A percentile compares a stretch with the other conserved stretches of the same genome.
These are phyloP conservation scores for Drosophila kanekoi DNA, from an alignment of 2,888 invertebrate species.

Conservation along the genomic window DNA sequence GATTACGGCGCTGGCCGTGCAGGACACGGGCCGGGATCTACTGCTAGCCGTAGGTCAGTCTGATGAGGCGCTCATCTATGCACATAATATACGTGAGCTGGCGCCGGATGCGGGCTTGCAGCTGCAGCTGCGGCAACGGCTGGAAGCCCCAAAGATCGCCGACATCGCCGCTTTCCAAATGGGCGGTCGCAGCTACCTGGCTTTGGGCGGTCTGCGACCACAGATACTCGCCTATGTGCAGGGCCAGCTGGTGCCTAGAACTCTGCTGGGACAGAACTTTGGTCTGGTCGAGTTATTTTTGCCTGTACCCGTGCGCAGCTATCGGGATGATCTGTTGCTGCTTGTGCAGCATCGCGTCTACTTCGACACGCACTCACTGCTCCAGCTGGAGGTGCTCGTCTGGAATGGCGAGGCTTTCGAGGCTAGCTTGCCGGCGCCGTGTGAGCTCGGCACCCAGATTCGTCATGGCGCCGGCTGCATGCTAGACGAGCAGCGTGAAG, in stretches of 20 bases:
- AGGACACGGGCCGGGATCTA: slow-evolving; percentile 82
- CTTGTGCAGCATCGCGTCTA: slow-evolving; percentile 84
- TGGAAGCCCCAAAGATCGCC: slow-evolving; percentile 74
- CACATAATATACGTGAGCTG: slow-evolving; percentile 68
- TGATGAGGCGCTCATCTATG: slow-evolving; percentile 73
- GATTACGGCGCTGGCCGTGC: slow-evolving; percentile 68
- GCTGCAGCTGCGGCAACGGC: slow-evolving; percentile 60
- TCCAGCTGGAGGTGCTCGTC: slow-evolving; percentile 83
- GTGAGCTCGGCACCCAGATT: slow-evolving; percentile 68
- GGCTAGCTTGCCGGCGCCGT: slow-evolving; percentile 79
- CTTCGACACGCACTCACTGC: slow-evolving; percentile 81
- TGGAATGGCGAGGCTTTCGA: slow-evolving; percentile 85
- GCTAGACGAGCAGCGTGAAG: slow-evolving; percentile 80
- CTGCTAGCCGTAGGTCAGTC: slow-evolving; percentile 81
- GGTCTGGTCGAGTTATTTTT: slow-evolving; percentile 83
- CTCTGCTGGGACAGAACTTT: slow-evolving; percentile 82
- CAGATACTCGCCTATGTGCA: slow-evolving; percentile 83
- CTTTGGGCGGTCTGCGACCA: slow-evolving; percentile 80
- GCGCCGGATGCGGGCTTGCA: slow-evolving; percentile 50
- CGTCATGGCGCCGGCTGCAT: slow-evolving; percentile 81
- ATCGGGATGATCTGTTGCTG: slow-evolving; percentile 84
- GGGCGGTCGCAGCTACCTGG: slow-evolving; percentile 84
- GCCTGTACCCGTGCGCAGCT: slow-evolving; percentile 83
- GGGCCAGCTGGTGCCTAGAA: slow-evolving; percentile 80
- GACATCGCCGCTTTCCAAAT: slow-evolving; percentile 83